Base-by-base conservation (phyloP, 2,797 vertebrate species). In the Falco berigora region DNA sequence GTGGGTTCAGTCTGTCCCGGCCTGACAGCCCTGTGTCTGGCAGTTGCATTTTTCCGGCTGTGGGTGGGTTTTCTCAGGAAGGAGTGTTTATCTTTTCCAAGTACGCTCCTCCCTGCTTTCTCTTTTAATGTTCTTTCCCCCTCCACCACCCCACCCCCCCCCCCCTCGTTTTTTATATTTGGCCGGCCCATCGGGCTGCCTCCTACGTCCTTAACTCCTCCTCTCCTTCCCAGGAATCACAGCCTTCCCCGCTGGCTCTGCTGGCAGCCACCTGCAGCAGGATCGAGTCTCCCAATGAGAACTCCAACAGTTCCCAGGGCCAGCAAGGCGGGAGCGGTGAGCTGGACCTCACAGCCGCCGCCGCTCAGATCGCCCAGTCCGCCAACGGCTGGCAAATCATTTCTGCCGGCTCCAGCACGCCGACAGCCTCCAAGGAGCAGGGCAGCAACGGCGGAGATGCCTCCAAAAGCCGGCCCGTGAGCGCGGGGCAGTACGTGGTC, bases 211-310 rank as follows among this genome's bases (percentile, higher is more conserved):
- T 38, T 86, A 86, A 94, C 92, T 97, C 97, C 95, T 97, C 91
- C 94, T 91, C 83, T 85, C 47, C 2, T 85, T 86, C 93, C 87
- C 90, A 99, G 99, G 99, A 99, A 90, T 99, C 99, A 0, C 99
- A 99, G 97, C 99, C 99, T 5, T 99, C 99, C 93, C 99, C 99
- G 6, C 98, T 99, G 66, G 99, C 99, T 78, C 97, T 99, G 96
- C 97, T 99, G 97, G 99, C 99, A 59, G 99, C 99, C 90, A 99
- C 99, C 30, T 99, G 99, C 98, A 99, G 99, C 97, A 98, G 99
- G 85, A 99, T 99, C 52, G 99, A 99, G 97, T 99, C 99, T 88
- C 99, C 99, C 75, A 98, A 98, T 77, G 99, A 99, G 96, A 98
- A 97, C 12, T 98, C 98, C 88, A 98, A 98, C 98, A 72, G 97